phyloP scores from a whole-genome alignment of 2,888 invertebrate species.

The Dorcus parallelipipedus region DNA sequence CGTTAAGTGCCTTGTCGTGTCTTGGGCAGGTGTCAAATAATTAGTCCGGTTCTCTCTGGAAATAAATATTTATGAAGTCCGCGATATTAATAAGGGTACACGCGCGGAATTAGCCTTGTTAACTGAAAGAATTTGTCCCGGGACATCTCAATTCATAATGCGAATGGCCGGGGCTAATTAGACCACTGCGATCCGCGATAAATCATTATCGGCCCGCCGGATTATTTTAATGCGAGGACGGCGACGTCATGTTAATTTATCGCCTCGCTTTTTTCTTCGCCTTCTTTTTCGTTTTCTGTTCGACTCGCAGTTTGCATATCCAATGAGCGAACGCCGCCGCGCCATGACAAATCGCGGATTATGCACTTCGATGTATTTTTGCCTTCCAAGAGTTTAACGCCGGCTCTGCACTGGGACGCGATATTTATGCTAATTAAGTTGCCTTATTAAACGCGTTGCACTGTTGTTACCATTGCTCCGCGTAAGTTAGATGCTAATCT shows the following conservation, averaged over 20 bases:
- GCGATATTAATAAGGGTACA: slow-evolving; percentile 11
- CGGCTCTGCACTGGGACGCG: slow-evolving; percentile 4
- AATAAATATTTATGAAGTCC: slow-evolving; percentile 14
- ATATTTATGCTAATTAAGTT: slow-evolving; percentile 18
- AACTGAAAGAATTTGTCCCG: not conserved
- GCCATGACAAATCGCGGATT: slow-evolving; percentile 7
- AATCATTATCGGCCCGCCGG: slow-evolving; percentile 10
- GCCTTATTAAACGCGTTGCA: slow-evolving; percentile 14
- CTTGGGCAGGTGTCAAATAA: slow-evolving; percentile 28
- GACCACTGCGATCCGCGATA: slow-evolving; percentile 10
- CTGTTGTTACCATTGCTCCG: slow-evolving; percentile 11
- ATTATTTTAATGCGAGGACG: not conserved
- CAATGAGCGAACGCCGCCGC: slow-evolving; percentile 16
- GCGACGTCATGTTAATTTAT: slow-evolving; percentile 15
- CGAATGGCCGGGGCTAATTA: slow-evolving; percentile 11
- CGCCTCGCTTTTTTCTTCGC: slow-evolving; percentile 12
- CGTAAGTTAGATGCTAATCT: slow-evolving; percentile 14
- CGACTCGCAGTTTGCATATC: slow-evolving; percentile 17
- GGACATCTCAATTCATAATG: slow-evolving; percentile 1
- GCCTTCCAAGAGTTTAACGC: slow-evolving; percentile 16
- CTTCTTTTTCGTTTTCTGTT: slow-evolving; percentile 13
- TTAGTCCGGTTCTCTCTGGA: slow-evolving; percentile 15
- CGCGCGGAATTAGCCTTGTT: slow-evolving; percentile 4
- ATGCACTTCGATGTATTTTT: slow-evolving; percentile 16
- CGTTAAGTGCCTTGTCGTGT: slow-evolving; percentile 39